Evolutionary conservation across 2,113 vertebrate genomes (phyloP), one percentile per base, ranked within the genome.

Genomic region (Notothenia coriiceps): DNA sequence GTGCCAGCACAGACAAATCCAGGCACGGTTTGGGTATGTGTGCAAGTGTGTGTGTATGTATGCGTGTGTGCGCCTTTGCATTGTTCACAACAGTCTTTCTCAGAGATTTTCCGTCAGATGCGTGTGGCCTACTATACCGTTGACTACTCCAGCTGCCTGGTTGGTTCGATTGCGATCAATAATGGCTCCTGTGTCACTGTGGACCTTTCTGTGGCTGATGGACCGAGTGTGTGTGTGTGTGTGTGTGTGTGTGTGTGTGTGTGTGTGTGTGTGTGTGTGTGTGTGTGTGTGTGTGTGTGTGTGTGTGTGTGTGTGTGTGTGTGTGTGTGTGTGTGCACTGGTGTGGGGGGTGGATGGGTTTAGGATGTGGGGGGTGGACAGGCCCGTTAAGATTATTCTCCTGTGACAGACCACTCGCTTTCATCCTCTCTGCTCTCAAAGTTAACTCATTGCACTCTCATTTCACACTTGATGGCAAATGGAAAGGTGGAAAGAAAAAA

Each of bases 401-500:
- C 83, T 86, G 89, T 92, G 88, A 91, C 91, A 84, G 79, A 84
- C 81, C 75, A 74, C 69, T 84, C 43, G 50, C 56, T 51, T 79
- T 82, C 83, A 82, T 89, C 77, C 87, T 75, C 74, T 69, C 77
- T 51, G 64, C 87, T 68, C 73, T 78, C 56, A 80, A 86, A 89
- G 84, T 88, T 81, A 89, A 88, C 79, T 85, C 83, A 87, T 74
- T 80, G 86, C 73, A 2, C 74, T 87, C 79, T 91, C 89, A 91
- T 92, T 92, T 93, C 91, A 93, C 90, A 91, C 86, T 90, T 85
- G 82, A 80, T 55, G 70, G 79, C 74, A 81, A 82, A 69, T 77
- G 80, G 84, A 68, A 77, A 74, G 64, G n/a, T 18, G 50, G 51
- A 7, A 13, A 14, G 25, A 35, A 70, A 76, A 72, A 66, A 40